Conservation (phyloP, 2,888 invertebrate genomes). For the Acleris laterana region DNA sequence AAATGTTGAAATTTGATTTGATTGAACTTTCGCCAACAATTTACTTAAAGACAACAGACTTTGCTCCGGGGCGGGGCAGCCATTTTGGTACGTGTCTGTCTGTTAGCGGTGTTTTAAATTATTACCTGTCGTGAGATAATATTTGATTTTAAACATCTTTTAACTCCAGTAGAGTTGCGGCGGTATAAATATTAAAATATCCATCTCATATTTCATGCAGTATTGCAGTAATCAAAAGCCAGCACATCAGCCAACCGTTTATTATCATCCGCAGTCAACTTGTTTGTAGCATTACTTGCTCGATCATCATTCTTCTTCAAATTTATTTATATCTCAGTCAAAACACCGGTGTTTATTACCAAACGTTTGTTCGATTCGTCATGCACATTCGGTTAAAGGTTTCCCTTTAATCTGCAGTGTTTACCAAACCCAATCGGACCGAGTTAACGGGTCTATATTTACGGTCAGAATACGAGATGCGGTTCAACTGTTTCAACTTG, state of each 20-base stretch:
- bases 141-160: no score
- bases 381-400: slow-evolving; percentile 8
- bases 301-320: not conserved
- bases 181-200: no score
- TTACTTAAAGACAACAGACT: no score
- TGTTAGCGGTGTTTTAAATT: no score
- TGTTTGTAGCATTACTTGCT: not conserved
- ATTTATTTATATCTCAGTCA: slow-evolving; percentile 1
- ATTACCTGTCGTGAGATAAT: no score
- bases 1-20: no score
- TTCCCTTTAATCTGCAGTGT: slow-evolving; percentile 29
- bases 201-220: no score
- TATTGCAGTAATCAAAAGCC: no score
- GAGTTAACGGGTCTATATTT: slow-evolving; percentile 24
- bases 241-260: not conserved
- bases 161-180: no score
- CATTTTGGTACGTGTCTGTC: no score
- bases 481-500: slow-evolving; percentile 27
- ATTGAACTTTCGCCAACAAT: no score
- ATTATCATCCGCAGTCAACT: not conserved
- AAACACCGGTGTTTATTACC: slow-evolving; percentile 3
- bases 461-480: slow-evolving; percentile 29
- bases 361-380: slow-evolving; percentile 9
- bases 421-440: slow-evolving; percentile 21
- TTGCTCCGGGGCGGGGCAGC: no score